phyloP scores from a whole-genome alignment of 2,888 invertebrate genomes.

The Lutraria lutraria region DNA sequence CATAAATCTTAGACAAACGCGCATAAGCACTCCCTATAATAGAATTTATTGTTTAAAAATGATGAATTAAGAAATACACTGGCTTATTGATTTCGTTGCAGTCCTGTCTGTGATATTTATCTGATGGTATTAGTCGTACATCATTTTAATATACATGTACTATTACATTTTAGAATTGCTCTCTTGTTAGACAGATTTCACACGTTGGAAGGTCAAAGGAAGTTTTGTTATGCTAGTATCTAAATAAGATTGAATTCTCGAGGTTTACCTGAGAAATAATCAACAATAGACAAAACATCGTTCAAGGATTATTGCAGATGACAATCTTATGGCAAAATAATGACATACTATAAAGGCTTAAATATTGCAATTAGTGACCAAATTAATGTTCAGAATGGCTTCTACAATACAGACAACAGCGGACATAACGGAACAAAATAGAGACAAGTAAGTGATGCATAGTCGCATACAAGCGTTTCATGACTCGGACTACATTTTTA shows the following conservation, averaged over 20 bases:
- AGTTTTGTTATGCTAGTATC: not conserved
- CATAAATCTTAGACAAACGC: too few relatives aligned
- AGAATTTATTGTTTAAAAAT: too few relatives aligned
- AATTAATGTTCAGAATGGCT: not conserved
- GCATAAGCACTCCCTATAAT: too few relatives aligned
- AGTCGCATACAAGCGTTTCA: not conserved
- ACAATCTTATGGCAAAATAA: too few relatives aligned
- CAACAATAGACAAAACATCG: not conserved
- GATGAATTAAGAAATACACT: too few relatives aligned
- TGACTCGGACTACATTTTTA: not conserved
- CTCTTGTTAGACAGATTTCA: not conserved
- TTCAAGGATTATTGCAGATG: too few relatives aligned
- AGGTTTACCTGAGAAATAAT: not conserved
- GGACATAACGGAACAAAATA: not conserved
- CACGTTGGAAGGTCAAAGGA: not conserved
- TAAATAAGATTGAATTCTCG: not conserved
- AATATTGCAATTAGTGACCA: not conserved
- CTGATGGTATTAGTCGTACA: not conserved
- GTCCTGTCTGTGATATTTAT: not conserved
- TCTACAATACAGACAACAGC: not conserved
- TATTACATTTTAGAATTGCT: not conserved
- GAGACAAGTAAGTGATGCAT: not conserved
- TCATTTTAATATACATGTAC: not conserved
- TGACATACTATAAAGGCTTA: not conserved
- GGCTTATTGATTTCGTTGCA: not conserved